Evolutionary conservation across 2,888 invertebrate species (phyloP).

Genomic region (Coleophora flavipennella): DNA sequence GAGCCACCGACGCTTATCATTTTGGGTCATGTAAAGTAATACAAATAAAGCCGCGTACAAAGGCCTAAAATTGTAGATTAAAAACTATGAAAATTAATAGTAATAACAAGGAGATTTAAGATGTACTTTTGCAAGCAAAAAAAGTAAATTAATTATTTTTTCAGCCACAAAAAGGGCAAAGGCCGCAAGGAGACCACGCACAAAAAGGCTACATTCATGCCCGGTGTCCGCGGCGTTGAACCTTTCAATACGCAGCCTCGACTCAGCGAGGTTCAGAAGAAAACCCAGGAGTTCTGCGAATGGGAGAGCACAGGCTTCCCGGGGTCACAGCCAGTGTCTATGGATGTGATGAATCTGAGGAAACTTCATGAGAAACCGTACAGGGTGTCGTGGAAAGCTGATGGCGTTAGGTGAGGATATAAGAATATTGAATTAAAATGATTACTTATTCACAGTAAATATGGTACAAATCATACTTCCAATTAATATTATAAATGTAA

Average conservation of each 20-base stretch:
- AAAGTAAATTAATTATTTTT: too few relatives aligned
- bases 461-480: too few relatives aligned
- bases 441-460: too few relatives aligned
- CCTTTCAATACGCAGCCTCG: slow-evolving; percentile 76
- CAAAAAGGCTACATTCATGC: slow-evolving; percentile 86
- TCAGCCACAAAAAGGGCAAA: slow-evolving; percentile 31
- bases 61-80: too few relatives aligned
- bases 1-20: too few relatives aligned
- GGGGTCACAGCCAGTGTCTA: slow-evolving; percentile 97
- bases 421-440: too few relatives aligned
- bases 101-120: too few relatives aligned
- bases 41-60: too few relatives aligned
- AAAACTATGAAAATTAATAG: too few relatives aligned
- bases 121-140: too few relatives aligned
- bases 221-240: slow-evolving; percentile 85
- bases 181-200: slow-evolving; percentile 70
- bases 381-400: slow-evolving; percentile 99
- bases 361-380: slow-evolving; percentile 87
- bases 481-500: too few relatives aligned
- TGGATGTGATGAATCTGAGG: slow-evolving; percentile 87
- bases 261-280: slow-evolving; percentile 78
- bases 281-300: slow-evolving; percentile 82
- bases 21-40: too few relatives aligned
- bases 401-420: slow-evolving; percentile 86
- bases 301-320: slow-evolving; percentile 91